A percentile compares a stretch with the other conserved stretches of the same genome.
phyloP scores from a whole-genome alignment of 2,113 vertebrate genomes.

The Atlantisia rogersi region DNA sequence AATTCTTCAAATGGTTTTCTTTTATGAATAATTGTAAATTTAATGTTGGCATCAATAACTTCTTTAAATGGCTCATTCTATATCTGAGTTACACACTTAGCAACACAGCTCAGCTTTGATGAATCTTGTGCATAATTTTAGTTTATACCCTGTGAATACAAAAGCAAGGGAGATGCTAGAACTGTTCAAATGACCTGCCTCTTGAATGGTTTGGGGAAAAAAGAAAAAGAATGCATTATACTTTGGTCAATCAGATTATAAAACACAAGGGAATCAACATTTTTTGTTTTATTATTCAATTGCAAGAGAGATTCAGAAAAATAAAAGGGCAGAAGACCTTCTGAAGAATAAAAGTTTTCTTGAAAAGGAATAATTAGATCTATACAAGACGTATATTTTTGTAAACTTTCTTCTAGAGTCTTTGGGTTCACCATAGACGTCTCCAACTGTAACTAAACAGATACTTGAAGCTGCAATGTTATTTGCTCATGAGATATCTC shows the following conservation, averaged over 20 bases:
- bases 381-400: background rate
- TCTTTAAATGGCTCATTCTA: constrained; percentile 63
- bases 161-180: constrained; percentile 27
- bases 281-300: background rate
- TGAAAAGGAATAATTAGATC: background rate
- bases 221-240: background rate
- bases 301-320: background rate
- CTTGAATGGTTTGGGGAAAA: background rate
- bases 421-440: background rate
- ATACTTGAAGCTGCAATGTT: background rate
- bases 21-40: constrained; percentile 78
- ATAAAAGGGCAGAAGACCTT: background rate
- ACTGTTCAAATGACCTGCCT: constrained; percentile 50
- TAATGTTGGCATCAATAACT: constrained; percentile 72
- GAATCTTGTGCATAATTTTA: constrained; percentile 59
- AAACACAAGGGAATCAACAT: background rate
- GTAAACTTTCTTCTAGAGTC: background rate
- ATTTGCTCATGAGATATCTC: background rate
- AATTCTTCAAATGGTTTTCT: constrained; percentile 73
- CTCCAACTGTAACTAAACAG: background rate
- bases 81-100: constrained; percentile 62
- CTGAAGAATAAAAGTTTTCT: background rate
- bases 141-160: background rate
- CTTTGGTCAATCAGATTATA: constrained; percentile 11
- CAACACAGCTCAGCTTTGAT: constrained; percentile 53